Percentiles rank a stretch among this genome's conserved stretches.
Evolutionary conservation across 2,113 vertebrate genomes (phyloP).

Genomic region (Esox niger): DNA sequence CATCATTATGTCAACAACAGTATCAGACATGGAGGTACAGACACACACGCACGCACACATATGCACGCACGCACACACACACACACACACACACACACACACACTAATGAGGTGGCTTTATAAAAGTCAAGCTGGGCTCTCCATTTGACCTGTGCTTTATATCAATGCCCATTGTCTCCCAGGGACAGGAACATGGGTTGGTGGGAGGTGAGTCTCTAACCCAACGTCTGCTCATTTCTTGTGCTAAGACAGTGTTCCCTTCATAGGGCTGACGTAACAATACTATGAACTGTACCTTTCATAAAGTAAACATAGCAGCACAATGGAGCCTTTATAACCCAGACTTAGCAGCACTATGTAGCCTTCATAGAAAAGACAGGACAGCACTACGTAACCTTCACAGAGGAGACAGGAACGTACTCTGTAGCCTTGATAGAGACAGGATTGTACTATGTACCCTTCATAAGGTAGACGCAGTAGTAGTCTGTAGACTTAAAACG

Average conservation of each 20-base stretch:
- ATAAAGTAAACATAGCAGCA: too few species aligned
- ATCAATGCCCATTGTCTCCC: slow-evolving; percentile 14
- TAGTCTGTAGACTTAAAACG: background rate
- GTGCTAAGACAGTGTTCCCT: background rate
- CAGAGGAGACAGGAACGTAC: slow-evolving; percentile 14
- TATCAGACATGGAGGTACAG: slow-evolving; percentile 21
- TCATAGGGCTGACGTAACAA: too few species aligned
- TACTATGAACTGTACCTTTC: too few species aligned
- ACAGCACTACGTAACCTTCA: too few species aligned
- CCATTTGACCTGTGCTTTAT: slow-evolving; percentile 13
- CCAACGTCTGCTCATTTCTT: background rate
- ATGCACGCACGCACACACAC: background rate
- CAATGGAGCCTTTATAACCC: too few species aligned
- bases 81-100: background rate
- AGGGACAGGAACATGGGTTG: slow-evolving; percentile 13
- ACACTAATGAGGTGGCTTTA: slow-evolving; percentile 36
- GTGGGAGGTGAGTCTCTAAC: background rate
- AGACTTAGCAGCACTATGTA: too few species aligned
- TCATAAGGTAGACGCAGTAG: too few species aligned
- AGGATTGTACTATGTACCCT: too few species aligned
- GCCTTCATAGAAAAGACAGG: too few species aligned
- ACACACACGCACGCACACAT: background rate
- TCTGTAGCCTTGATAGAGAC: slow-evolving; percentile 3
- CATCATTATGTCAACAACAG: slow-evolving; percentile 57
- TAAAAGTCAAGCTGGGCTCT: slow-evolving; percentile 42